Percentiles rank a stretch among this genome's conserved stretches.
phyloP scores from a whole-genome alignment of 2,113 vertebrate species.

The Miniopterus natalensis region DNA sequence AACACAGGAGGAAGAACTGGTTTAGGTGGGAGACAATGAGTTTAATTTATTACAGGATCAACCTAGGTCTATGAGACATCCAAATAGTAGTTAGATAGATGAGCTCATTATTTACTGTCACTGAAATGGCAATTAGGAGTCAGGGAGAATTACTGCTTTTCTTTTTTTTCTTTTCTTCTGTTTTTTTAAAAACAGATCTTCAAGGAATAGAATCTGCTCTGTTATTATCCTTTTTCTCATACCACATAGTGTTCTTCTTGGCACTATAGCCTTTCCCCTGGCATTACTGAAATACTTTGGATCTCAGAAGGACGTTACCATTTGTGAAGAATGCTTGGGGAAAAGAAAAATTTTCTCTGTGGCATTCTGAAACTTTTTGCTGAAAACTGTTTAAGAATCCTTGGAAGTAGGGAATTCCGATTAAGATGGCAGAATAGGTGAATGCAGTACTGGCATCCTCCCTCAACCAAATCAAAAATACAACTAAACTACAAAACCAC shows the following conservation, averaged over 20 bases:
- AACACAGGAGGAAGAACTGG: background rate
- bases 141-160: background rate
- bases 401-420: too few relatives aligned
- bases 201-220: background rate
- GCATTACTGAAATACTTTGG: background rate
- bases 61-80: background rate
- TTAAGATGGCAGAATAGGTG: too few relatives aligned
- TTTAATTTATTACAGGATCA: background rate
- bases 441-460: too few relatives aligned
- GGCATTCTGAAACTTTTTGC: background rate
- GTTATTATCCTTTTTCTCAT: background rate
- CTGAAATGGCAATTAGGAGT: background rate
- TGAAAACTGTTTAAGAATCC: background rate
- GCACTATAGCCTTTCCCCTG: background rate
- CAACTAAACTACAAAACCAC: too few relatives aligned
- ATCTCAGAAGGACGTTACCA: background rate
- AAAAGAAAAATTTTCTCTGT: conserved; percentile 18
- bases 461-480: too few relatives aligned
- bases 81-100: background rate
- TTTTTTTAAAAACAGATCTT: background rate
- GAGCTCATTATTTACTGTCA: background rate
- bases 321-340: conserved; percentile 19
- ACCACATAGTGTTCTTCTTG: background rate
- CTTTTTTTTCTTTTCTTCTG: background rate
- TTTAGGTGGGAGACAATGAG: background rate